These are phyloP conservation scores for Halotydeus destructor DNA, from an alignment of 1,140 invertebrate genomes.

Conservation along the genomic window DNA sequence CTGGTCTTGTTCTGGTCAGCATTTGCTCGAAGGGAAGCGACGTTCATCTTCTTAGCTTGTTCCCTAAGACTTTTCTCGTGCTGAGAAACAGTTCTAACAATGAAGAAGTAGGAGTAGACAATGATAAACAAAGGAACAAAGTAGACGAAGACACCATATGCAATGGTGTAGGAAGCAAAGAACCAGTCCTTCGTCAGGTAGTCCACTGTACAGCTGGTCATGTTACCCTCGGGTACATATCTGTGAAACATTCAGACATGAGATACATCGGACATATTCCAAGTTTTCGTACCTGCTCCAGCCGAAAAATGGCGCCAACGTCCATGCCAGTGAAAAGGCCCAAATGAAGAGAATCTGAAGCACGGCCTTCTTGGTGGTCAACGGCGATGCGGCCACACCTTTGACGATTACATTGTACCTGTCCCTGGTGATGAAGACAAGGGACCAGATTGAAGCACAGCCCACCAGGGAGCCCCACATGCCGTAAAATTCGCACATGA, in stretches of 20 bases:
- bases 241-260: slow-evolving; percentile 22
- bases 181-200: slow-evolving; percentile 39
- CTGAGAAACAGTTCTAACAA: slow-evolving; percentile 50
- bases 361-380: slow-evolving; percentile 43
- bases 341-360: slow-evolving; percentile 44
- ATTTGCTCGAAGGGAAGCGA: slow-evolving; percentile 43
- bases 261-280: background rate
- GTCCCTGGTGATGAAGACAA: slow-evolving; percentile 57
- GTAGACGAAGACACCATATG: slow-evolving; percentile 46
- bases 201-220: slow-evolving; percentile 64
- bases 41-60: slow-evolving; percentile 67
- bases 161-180: slow-evolving; percentile 42
- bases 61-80: slow-evolving; percentile 63
- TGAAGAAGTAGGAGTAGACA: slow-evolving; percentile 53
- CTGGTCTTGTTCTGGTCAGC: slow-evolving; percentile 40
- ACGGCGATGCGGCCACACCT: slow-evolving; percentile 43
- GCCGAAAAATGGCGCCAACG: slow-evolving; percentile 47
- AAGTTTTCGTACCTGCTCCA: slow-evolving; percentile 31
- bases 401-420: slow-evolving; percentile 67
- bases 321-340: slow-evolving; percentile 41
- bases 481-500: slow-evolving; percentile 49
- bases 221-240: slow-evolving; percentile 67
- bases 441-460: slow-evolving; percentile 56
- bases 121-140: slow-evolving; percentile 45
- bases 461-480: slow-evolving; percentile 55